Base-by-base conservation (phyloP, 2,888 invertebrate genomes). In the Plagodis dolabraria region DNA sequence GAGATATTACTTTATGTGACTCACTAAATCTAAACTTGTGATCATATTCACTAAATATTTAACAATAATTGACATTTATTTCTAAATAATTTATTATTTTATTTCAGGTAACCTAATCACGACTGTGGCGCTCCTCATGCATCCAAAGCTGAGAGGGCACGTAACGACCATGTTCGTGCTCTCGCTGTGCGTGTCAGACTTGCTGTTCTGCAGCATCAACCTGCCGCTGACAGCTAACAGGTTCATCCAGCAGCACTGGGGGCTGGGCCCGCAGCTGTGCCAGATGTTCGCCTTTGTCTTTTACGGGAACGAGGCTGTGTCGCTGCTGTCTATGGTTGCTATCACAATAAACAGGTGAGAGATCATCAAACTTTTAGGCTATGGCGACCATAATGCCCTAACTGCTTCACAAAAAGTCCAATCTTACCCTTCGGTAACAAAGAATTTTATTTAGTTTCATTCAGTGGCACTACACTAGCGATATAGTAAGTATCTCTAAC, bases 111-210 rank as follows among this genome's bases (percentile, higher is more conserved):
- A 98, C 92, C 92, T 96, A 44, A 93, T 97, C 65, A 98, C 98
- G 12, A 95, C 97, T 51, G 84, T 97, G 65, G 98, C 98, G 0
- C 90, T 98, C 60, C 86, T 96, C 43, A 95, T 95, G 86, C 96
- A 96, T 77, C 95, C 96, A 6, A 97, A 96, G 87, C 93, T 98
- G 53, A 94, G 97, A 35, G 94, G 94, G 9, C 97, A 97, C 85
- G 97, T 97, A 53, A 98, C 97, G 0, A 97, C 97, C 5, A 96
- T 97, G 72, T 98, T 98, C 85, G 97, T 98, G 38, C 94, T 98
- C 65, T 97, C 97, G 10, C 94, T 98, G 47, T 96, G 97, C 86
- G 94, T 96, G 76, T 97, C 97, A 0, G 98, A 98, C 85, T 93
- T 97, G 54, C 94, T 97, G 60, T 98, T 98, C 91, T 97, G 97